Conservation (phyloP, 2,888 invertebrate species). For the Drosophila demipolita region DNA sequence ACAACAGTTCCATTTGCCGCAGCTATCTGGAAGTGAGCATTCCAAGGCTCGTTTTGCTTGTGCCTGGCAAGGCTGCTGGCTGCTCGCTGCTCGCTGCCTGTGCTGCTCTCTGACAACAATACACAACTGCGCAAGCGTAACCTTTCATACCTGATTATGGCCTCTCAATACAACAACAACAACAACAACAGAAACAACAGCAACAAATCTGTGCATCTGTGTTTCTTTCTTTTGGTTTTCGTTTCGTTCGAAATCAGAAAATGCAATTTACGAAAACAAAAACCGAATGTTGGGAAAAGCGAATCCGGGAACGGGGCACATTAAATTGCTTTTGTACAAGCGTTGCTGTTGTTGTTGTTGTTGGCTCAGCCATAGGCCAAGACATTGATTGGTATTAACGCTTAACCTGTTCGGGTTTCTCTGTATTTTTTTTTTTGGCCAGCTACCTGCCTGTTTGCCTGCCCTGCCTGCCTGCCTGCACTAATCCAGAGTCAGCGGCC, state of each 20-base stretch:
- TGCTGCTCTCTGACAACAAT: constrained; percentile 44
- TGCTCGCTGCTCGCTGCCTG: constrained; percentile 19
- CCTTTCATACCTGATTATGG: constrained; percentile 79
- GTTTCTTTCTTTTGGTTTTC: constrained; percentile 26
- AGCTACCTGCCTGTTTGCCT: constrained; percentile 31
- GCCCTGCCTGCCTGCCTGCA: constrained; percentile 6
- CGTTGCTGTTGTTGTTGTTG: constrained; percentile 13
- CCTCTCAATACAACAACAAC: constrained; percentile 22
- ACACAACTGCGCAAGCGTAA: constrained; percentile 76
- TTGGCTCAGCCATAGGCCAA: constrained; percentile 38
- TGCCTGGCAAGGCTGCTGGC: constrained; percentile 1
- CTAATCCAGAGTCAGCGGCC: constrained; percentile 46
- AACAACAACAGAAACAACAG: not conserved
- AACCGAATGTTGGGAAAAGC: constrained; percentile 47
- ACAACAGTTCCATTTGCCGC: constrained; percentile 36
- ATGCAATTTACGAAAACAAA: constrained; percentile 78
- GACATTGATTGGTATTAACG: constrained; percentile 80
- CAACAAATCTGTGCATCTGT: constrained; percentile 10
- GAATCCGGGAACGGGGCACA: constrained; percentile 46
- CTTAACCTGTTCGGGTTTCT: constrained; percentile 68
- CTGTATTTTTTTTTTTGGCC: constrained; percentile 8
- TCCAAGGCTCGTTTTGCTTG: constrained; percentile 49
- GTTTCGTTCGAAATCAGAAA: constrained; percentile 77
- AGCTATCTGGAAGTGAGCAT: constrained; percentile 66
- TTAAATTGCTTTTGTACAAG: constrained; percentile 55